Percentiles rank a stretch among this genome's conserved stretches.
phyloP scores from a whole-genome alignment of 30 jellyfish, hydroid and myxozoan genomes.

The Aurelia sp. region DNA sequence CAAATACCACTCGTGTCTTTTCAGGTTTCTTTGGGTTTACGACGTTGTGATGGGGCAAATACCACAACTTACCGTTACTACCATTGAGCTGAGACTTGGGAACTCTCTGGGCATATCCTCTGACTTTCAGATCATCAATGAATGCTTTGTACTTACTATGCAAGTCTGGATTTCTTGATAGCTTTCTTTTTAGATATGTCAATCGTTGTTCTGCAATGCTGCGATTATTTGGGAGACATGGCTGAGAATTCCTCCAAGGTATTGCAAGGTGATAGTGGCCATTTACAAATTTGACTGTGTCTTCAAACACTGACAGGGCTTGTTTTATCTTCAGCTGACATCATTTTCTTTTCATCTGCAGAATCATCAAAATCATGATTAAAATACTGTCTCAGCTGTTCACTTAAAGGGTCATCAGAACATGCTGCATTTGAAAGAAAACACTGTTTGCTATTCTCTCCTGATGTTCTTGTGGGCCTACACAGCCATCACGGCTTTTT shows the following conservation, averaged over 20 bases:
- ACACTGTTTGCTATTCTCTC: background rate
- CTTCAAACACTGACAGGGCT: slow-evolving; percentile 13
- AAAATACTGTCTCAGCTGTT: slow-evolving; percentile 37
- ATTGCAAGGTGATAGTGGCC: slow-evolving; percentile 64
- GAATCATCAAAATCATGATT: slow-evolving; percentile 42
- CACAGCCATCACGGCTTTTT: too few relatives aligned
- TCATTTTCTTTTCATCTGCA: background rate
- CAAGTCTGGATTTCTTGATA: background rate
- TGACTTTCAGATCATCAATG: background rate
- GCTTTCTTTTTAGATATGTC: too few relatives aligned
- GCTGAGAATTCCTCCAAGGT: slow-evolving; percentile 44
- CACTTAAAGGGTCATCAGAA: slow-evolving; percentile 7
- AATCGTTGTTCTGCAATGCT: slow-evolving; percentile 26
- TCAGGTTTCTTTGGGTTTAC: slow-evolving; percentile 71
- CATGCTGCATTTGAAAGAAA: background rate
- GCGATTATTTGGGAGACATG: slow-evolving; percentile 44
- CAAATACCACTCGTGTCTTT: slow-evolving; percentile 73
- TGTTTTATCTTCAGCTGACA: slow-evolving; percentile 51
- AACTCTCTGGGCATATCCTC: slow-evolving; percentile 13
- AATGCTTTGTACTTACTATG: background rate
- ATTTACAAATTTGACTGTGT: slow-evolving; percentile 22
- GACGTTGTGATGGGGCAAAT: slow-evolving; percentile 79
- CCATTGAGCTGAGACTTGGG: slow-evolving; percentile 3
- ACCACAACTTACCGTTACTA: slow-evolving; percentile 19
- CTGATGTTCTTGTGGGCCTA: too few relatives aligned